Evolutionary conservation across 2,797 vertebrate species (phyloP).

Genomic region (Intellagama lesueurii): DNA sequence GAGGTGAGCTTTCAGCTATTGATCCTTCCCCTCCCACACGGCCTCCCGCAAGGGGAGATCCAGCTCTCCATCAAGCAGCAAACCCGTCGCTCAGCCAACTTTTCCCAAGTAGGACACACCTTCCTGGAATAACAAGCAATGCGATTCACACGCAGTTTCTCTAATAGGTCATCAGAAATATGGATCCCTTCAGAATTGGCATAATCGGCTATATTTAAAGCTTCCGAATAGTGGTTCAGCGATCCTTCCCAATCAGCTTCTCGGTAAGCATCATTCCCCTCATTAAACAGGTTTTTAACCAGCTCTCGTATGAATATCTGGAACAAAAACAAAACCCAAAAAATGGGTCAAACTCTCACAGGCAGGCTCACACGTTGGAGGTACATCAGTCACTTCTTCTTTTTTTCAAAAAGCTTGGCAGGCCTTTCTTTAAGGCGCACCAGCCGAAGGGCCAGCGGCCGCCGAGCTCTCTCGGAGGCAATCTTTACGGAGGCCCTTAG

Average conservation of each 20-base stretch:
- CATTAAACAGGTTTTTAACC: slow-evolving; percentile 93
- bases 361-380: background rate
- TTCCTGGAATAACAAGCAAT: slow-evolving; percentile 92
- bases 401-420: background rate
- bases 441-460: background rate
- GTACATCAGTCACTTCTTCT: background rate
- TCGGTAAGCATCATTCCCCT: slow-evolving; percentile 92
- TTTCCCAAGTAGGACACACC: slow-evolving; percentile 75
- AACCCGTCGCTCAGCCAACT: fast-evolving
- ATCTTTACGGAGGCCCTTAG: background rate
- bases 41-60: background rate
- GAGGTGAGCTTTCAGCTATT: too few species aligned
- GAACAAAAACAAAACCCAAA: slow-evolving; percentile 36
- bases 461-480: slow-evolving; percentile 3
- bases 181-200: slow-evolving; percentile 92
- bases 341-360: background rate
- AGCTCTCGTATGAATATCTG: slow-evolving; percentile 93
- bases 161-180: slow-evolving; percentile 84
- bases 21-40: background rate
- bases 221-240: slow-evolving; percentile 92
- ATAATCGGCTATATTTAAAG: slow-evolving; percentile 92
- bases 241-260: slow-evolving; percentile 90
- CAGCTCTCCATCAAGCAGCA: background rate
- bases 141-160: slow-evolving; percentile 93
- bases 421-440: background rate